These are phyloP conservation scores for Cyprichromis sp. DNA, from an alignment of 2,113 vertebrate genomes.

Conservation along the genomic window DNA sequence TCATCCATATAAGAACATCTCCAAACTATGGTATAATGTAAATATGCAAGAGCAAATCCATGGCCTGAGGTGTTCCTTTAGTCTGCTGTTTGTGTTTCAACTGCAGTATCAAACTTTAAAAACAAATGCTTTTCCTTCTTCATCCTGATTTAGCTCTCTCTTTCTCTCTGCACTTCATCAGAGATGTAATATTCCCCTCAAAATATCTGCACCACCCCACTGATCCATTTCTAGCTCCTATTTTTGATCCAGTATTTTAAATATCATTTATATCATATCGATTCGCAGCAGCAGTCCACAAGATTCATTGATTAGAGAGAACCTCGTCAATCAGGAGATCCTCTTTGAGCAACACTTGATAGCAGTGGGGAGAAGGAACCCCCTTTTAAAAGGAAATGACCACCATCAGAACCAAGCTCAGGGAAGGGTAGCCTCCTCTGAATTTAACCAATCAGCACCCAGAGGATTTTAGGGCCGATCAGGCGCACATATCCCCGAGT, in stretches of 20 bases:
- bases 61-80: background rate
- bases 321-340: background rate
- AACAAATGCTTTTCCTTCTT: background rate
- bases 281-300: background rate
- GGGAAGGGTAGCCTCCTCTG: background rate
- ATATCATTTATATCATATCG: background rate
- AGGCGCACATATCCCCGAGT: background rate
- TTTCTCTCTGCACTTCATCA: background rate
- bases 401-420: background rate
- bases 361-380: background rate
- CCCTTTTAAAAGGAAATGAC: background rate
- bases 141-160: background rate
- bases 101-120: background rate
- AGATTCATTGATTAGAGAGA: background rate
- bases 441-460: background rate
- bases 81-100: background rate
- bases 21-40: background rate
- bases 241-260: background rate
- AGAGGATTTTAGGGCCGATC: background rate
- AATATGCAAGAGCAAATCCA: background rate
- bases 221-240: background rate
- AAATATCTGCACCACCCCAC: background rate
- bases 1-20: background rate
- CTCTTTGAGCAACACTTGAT: background rate
- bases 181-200: background rate